phyloP scores from a whole-genome alignment of 35 echinoderm and acorn worm genomes.

The Ptychodera flava region DNA sequence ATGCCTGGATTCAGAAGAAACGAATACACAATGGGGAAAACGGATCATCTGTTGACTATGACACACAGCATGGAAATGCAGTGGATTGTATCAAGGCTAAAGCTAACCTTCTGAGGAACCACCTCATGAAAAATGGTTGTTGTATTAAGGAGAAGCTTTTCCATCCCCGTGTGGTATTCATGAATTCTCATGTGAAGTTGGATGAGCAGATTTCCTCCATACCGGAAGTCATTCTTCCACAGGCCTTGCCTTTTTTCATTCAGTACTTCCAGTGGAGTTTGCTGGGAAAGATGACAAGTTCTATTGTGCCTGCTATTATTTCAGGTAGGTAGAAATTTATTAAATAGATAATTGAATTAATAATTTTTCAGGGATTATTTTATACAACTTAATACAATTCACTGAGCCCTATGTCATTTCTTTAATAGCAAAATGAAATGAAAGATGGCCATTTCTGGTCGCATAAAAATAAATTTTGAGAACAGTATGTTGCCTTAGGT shows the following conservation, averaged over 20 bases:
- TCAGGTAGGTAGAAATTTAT: slow-evolving; percentile 35
- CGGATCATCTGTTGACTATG: slow-evolving; percentile 41
- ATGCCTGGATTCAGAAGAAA: slow-evolving; percentile 73
- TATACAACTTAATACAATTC: no score
- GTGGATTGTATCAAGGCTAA: slow-evolving; percentile 46
- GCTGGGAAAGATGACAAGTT: slow-evolving; percentile 46
- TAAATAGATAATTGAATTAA: no score
- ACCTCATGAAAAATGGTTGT: slow-evolving; percentile 68
- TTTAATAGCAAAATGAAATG: no score
- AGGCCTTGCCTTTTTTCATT: slow-evolving; percentile 42
- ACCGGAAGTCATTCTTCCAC: slow-evolving; percentile 52
- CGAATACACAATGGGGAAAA: slow-evolving; percentile 32
- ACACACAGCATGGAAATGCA: slow-evolving; percentile 61
- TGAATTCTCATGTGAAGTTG: slow-evolving; percentile 51
- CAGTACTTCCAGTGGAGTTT: slow-evolving; percentile 63
- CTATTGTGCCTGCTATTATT: slow-evolving; percentile 71
- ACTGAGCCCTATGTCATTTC: no score
- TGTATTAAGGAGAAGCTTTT: slow-evolving; percentile 81
- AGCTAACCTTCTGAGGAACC: slow-evolving; percentile 67
- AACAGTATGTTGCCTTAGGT: no score
- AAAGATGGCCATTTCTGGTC: no score
- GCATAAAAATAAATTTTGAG: no score
- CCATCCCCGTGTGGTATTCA: slow-evolving; percentile 71
- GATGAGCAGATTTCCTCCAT: slow-evolving; percentile 28
- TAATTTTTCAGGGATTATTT: no score